These are phyloP conservation scores for Addax nasomaculatus DNA, from an alignment of 2,113 vertebrate genomes.

Conservation along the genomic window DNA sequence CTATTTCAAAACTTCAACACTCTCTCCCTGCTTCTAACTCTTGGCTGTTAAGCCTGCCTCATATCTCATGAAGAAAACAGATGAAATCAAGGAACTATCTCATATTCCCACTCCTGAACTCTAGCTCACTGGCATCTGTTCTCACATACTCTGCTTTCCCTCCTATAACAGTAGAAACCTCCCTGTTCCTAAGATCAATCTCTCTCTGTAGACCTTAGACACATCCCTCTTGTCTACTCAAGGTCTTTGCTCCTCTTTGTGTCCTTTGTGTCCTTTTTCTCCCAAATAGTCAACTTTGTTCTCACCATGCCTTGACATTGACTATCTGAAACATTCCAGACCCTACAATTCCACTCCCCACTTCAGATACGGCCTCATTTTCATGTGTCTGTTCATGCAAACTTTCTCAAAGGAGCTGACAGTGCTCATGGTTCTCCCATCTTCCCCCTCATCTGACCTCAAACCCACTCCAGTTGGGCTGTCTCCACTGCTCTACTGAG, in stretches of 20 bases:
- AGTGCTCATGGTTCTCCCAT: not conserved
- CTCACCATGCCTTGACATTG: not conserved
- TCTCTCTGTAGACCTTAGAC: not conserved
- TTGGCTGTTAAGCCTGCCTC: not conserved
- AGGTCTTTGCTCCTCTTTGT: not conserved
- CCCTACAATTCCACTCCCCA: not conserved
- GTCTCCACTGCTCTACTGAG: not conserved
- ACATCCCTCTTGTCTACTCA: too few species aligned
- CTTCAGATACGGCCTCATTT: not conserved
- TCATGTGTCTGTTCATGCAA: fast-evolving
- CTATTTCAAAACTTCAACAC: not conserved
- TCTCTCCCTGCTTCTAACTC: not conserved
- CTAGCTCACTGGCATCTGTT: not conserved
- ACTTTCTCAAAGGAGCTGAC: not conserved
- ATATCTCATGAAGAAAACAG: not conserved
- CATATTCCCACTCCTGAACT: not conserved
- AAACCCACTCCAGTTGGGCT: not conserved
- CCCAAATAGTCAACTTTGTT: not conserved
- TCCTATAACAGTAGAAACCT: not conserved
- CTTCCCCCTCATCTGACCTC: not conserved
- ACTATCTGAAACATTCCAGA: not conserved
- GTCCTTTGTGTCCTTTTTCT: not conserved
- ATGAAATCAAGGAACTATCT: not conserved
- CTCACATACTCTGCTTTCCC: not conserved
- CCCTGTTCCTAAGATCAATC: not conserved